Conservation (phyloP, 2,888 invertebrate species). For the Bembecia ichneumoniformis region DNA sequence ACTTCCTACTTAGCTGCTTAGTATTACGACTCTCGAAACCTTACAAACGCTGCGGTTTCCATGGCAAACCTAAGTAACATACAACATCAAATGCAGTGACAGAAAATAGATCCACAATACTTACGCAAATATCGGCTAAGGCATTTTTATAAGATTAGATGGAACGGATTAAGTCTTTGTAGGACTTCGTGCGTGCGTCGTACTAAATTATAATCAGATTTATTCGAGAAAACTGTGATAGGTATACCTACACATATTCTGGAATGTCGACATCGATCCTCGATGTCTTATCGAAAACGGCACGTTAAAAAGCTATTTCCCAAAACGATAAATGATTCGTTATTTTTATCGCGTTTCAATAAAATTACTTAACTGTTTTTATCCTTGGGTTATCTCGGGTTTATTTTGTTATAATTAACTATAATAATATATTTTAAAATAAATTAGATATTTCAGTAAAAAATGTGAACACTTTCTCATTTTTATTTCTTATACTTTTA, state of each 20-base stretch:
- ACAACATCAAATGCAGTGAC: neutral
- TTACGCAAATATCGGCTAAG: constrained; percentile 35
- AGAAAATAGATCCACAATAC: neutral
- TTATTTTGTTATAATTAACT: constrained; percentile 8
- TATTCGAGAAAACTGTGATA: constrained; percentile 10
- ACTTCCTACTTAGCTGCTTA: constrained; percentile 60
- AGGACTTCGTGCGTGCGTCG: constrained; percentile 57
- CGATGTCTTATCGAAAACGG: neutral
- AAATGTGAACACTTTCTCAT: no score
- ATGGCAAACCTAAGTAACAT: constrained; percentile 23
- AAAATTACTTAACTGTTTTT: constrained; percentile 2
- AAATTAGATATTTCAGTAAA: neutral
- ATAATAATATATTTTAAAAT: constrained; percentile 8
- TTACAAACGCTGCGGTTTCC: constrained; percentile 62
- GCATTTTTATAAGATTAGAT: constrained; percentile 68
- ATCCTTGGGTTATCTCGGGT: constrained; percentile 15
- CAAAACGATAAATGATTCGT: constrained; percentile 5
- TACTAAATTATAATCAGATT: constrained; percentile 32
- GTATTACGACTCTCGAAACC: constrained; percentile 67
- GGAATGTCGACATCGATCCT: neutral
- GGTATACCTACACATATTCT: neutral
- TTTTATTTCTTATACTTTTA: no score
- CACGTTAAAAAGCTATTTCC: constrained; percentile 1
- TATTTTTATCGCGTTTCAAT: constrained; percentile 6
- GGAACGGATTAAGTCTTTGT: constrained; percentile 65